Base-by-base conservation (phyloP, 2,797 vertebrate species). In the Microtus californicus region DNA sequence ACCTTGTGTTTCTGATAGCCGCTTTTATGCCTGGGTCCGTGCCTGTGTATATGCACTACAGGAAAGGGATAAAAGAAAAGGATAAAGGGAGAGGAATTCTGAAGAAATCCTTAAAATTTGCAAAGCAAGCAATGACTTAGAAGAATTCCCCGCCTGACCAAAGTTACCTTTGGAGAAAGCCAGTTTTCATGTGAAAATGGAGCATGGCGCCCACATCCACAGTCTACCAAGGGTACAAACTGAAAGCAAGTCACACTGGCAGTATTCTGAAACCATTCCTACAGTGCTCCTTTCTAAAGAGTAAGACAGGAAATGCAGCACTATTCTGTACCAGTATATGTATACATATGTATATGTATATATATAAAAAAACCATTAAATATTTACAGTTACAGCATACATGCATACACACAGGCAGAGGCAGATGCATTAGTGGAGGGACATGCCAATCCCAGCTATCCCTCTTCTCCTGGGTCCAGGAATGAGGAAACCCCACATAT, bases 1-100 rank as follows among this genome's bases (percentile, higher is more conserved):
- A 78, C 91, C 90, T 17, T 82, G 29, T 56, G 37, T 93, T 89
- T 87, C 80, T 10, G 79, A 78, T 71, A 54, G 85, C 89, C 59
- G 45, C 14, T 65, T 93, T 56, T 59, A 9, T 15, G 3, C 83
- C 65, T 82, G 8, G 40, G 5, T 86, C 19, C 73, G 13, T 19
- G 21, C 54, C 19, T 89, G 19, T 79, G 21, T 45, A 17, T 63
- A 23, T 21, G 9, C 19, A 51, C 12, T 17, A 0, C 19, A 14
- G 40, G 21, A 43, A 69, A 69, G 0, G 11, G 5, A 3, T 31
- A 77, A n/a, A 1, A 56, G 25, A 43, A 51, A 71, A 93, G 29
- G 73, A 80, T 15, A 67, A 54, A 71, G 65, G 9, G 5, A 87
- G 37, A 48, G 1, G 3, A 3, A 43, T n/a, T 56, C 8, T 25